These are phyloP conservation scores for Sminthopsis crassicaudata DNA, from an alignment of 2,113 vertebrate genomes.

Conservation along the genomic window DNA sequence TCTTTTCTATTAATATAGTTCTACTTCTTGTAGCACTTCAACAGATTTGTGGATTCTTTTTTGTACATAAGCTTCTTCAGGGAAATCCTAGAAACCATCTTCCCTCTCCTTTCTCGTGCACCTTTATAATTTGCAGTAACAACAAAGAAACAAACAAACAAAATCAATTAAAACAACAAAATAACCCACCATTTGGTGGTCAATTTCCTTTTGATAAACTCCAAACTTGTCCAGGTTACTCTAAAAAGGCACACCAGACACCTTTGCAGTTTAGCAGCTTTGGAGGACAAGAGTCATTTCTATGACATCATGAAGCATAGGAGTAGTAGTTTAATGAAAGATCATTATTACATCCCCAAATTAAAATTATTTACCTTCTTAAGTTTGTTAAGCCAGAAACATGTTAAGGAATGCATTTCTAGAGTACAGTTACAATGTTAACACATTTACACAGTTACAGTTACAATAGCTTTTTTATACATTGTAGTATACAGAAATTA, in stretches of 20 bases:
- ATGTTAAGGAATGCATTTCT: neutral
- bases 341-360: neutral
- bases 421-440: neutral
- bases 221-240: neutral
- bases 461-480: neutral
- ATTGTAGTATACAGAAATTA: neutral
- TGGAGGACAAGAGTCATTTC: neutral
- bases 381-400: neutral
- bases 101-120: neutral
- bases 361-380: neutral
- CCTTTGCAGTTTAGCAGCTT: neutral
- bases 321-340: neutral
- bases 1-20: neutral
- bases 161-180: neutral
- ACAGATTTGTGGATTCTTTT: neutral
- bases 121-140: neutral
- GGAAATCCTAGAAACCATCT: constrained; percentile 22
- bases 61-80: neutral
- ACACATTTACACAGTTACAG: no score
- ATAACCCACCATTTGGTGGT: neutral
- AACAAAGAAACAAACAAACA: neutral
- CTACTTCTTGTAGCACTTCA: neutral
- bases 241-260: neutral
- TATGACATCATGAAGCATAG: neutral
- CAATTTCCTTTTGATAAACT: neutral